phyloP scores from a whole-genome alignment of 2,888 invertebrate species.

The Candidula unifasciata region DNA sequence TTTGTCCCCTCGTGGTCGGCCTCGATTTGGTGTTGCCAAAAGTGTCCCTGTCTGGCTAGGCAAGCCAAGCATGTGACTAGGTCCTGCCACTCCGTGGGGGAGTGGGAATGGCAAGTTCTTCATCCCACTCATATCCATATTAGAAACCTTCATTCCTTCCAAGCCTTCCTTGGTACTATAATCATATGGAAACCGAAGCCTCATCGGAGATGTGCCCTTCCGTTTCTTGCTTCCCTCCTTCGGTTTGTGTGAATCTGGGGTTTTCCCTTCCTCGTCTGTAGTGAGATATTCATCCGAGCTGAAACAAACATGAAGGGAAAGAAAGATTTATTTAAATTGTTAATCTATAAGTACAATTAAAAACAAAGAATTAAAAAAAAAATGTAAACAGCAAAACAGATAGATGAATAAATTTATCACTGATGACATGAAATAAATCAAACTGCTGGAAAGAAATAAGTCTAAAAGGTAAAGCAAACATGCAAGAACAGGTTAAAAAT shows the following conservation, averaged over 20 bases:
- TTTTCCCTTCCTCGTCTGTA: slow-evolving; percentile 49
- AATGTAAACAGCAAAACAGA: not conserved
- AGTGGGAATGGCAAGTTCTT: slow-evolving; percentile 46
- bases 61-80: slow-evolving; percentile 24
- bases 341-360: not conserved
- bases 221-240: slow-evolving; percentile 52
- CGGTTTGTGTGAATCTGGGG: slow-evolving; percentile 28
- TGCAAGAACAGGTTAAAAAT: too few relatives aligned
- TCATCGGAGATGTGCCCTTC: slow-evolving; percentile 48
- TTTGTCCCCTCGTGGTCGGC: slow-evolving; percentile 45
- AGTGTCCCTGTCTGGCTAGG: slow-evolving; percentile 30
- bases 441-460: too few relatives aligned
- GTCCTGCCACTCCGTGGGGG: slow-evolving; percentile 40
- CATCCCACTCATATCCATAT: slow-evolving; percentile 43
- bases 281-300: slow-evolving; percentile 50
- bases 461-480: too few relatives aligned
- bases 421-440: not conserved
- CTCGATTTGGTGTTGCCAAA: slow-evolving; percentile 44
- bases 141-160: slow-evolving; percentile 40
- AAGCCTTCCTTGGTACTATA: slow-evolving; percentile 44
- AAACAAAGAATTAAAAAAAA: not conserved
- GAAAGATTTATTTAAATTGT: not conserved
- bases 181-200: slow-evolving; percentile 49
- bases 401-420: not conserved
- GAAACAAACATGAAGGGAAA: slow-evolving; percentile 5